Evolutionary conservation across 2,797 vertebrate species (phyloP), one percentile per base, ranked within the genome.

Genomic region (Petrocephalus schoutedeni): DNA sequence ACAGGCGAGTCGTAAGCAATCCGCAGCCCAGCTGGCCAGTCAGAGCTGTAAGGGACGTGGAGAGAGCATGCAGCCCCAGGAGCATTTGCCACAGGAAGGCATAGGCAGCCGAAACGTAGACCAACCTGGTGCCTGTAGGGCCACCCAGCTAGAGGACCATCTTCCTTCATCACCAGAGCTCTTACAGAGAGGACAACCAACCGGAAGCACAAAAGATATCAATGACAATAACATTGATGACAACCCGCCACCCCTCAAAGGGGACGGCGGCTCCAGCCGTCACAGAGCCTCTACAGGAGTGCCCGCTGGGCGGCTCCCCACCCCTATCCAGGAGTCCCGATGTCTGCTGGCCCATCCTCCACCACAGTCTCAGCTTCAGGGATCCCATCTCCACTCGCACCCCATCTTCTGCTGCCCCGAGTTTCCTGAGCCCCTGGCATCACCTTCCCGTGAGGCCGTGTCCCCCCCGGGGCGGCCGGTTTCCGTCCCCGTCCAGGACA

Each of bases 271-370:
- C 45, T 86, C 90, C 87, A 88, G 83, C 21, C 19, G 41, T 88
- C 10, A 87, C 91, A 58, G 4, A 90, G 87, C 89, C 89, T 92
- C 93, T 41, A 71, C 80, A 56, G 89, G 93, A 85, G 53, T 87
- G 12, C 90, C 92, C 56, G 92, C 93, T 2, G 92, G 93, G 56
- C 92, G 94, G 88, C 95, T 96, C 87, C 91, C 93, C 57, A 93
- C 93, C 23, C 95, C 95, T 0, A 90, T 96, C 86, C 96, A 96
- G 91, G 96, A 96, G 92, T 96, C 96, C 86, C 95, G 95, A 87
- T 92, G 93, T 53, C 90, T 89, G 59, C 77, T 90, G 53, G 88
- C 87, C 23, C 58, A 4, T 4, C 14, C 86, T 53, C 86, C 84
- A 49, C 83, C 54, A 28, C 88, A 49, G 59, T 71, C 71, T 59